Percentiles rank a stretch among this genome's conserved stretches.
These are phyloP conservation scores for Gadus macrocephalus DNA, from an alignment of 2,113 vertebrate genomes.

Conservation along the genomic window DNA sequence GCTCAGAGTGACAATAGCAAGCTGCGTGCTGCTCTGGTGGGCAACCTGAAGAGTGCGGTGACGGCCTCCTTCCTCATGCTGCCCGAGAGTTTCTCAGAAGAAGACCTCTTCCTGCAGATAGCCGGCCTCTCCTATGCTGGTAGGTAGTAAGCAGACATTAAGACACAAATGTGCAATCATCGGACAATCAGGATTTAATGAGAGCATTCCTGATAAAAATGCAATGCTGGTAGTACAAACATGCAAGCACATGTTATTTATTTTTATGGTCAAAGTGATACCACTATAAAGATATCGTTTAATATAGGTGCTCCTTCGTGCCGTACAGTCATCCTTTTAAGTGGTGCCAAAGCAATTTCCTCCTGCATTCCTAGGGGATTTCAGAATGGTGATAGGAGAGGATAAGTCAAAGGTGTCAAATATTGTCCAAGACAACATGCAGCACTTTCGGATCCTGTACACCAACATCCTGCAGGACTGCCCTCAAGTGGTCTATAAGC, in stretches of 20 bases:
- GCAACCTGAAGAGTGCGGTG: constrained; percentile 89
- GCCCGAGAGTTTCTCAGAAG: constrained; percentile 90
- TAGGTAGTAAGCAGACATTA: constrained; percentile 40
- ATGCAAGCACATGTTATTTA: background rate
- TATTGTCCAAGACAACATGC: constrained; percentile 85
- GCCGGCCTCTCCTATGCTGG: constrained; percentile 92
- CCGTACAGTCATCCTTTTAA: background rate
- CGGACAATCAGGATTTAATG: background rate
- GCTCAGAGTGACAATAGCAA: constrained; percentile 77
- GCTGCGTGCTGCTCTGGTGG: constrained; percentile 78
- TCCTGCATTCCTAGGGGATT: constrained; percentile 77
- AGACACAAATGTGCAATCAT: background rate
- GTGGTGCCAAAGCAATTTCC: constrained; percentile 14
- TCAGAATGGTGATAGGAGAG: constrained; percentile 94
- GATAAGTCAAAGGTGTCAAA: constrained; percentile 89
- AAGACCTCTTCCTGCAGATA: constrained; percentile 89
- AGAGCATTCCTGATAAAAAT: background rate
- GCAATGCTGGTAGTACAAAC: background rate
- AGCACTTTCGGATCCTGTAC: constrained; percentile 86
- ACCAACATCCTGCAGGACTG: constrained; percentile 83
- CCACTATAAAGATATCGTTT: background rate
- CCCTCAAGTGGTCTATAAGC: constrained; percentile 90
- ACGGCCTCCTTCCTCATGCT: constrained; percentile 91
- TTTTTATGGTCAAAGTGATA: background rate
- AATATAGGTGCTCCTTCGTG: background rate